phyloP scores from a whole-genome alignment of 2,888 invertebrate genomes.

The Neoscelio sp. region DNA sequence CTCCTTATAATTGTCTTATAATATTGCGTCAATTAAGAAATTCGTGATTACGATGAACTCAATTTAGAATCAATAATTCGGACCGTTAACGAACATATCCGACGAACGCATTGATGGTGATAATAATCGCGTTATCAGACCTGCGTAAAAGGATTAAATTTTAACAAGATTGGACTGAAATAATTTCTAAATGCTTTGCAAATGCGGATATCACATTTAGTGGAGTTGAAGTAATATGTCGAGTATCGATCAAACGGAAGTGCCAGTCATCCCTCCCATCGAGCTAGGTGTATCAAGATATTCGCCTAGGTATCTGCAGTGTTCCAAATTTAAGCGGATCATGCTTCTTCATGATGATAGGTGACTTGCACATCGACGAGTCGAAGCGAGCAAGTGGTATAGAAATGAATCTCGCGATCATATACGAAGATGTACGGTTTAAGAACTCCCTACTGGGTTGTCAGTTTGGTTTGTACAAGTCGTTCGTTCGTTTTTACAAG shows the following conservation, averaged over 20 bases:
- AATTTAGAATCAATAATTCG: slow-evolving; percentile 42
- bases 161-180: slow-evolving; percentile 36
- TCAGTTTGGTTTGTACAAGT: slow-evolving; percentile 61
- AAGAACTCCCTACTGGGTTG: slow-evolving; percentile 64
- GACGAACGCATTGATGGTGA: slow-evolving; percentile 33
- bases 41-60: slow-evolving; percentile 46
- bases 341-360: slow-evolving; percentile 75
- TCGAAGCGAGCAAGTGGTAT: slow-evolving; percentile 64
- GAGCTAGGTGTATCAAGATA: slow-evolving; percentile 77
- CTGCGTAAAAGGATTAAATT: slow-evolving; percentile 49
- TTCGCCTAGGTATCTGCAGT: slow-evolving; percentile 70
- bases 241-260: slow-evolving; percentile 75
- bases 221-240: slow-evolving; percentile 67
- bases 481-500: slow-evolving; percentile 69
- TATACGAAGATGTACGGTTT: slow-evolving; percentile 56
- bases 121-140: slow-evolving; percentile 29
- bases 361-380: slow-evolving; percentile 78
- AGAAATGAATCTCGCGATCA: slow-evolving; percentile 56
- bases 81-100: slow-evolving; percentile 22
- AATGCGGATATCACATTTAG: slow-evolving; percentile 50
- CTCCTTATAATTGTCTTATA: slow-evolving; percentile 44
- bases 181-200: slow-evolving; percentile 34
- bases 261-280: slow-evolving; percentile 72
- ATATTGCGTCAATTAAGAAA: slow-evolving; percentile 50
- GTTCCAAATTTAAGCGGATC: slow-evolving; percentile 76